These are phyloP conservation scores for Eufriesea mexicana DNA, from an alignment of 1,140 invertebrate species.

Conservation along the genomic window DNA sequence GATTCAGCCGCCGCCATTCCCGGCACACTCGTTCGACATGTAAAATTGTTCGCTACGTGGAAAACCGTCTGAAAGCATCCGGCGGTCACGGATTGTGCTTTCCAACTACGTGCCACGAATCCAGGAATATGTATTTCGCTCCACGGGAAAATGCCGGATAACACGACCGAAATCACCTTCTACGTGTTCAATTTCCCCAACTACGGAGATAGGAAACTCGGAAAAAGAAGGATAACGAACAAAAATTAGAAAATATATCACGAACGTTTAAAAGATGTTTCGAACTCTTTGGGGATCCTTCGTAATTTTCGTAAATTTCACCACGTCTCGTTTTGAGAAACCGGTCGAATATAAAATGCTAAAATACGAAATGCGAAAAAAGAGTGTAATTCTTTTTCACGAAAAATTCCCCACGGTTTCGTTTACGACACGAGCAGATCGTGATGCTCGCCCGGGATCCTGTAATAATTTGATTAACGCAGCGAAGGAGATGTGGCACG, in stretches of 20 bases:
- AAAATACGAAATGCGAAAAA: background rate
- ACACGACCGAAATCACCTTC: background rate
- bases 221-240: background rate
- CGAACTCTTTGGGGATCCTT: background rate
- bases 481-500: background rate
- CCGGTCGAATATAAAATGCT: background rate
- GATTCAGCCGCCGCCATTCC: background rate
- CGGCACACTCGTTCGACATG: background rate
- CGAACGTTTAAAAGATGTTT: background rate
- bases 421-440: background rate
- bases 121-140: background rate
- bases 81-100: conserved; percentile 36
- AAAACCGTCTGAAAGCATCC: conserved; percentile 45
- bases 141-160: background rate
- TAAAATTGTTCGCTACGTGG: conserved; percentile 36
- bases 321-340: too few species aligned
- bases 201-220: too few species aligned
- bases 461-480: conserved; percentile 13
- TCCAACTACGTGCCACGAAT: conserved; percentile 41
- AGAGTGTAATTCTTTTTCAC: too few species aligned
- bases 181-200: background rate
- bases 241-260: background rate
- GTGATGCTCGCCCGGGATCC: background rate
- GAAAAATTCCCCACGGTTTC: background rate
- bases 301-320: too few species aligned